Base-by-base conservation (phyloP, 1,140 invertebrate species). In the Drosophila pandora region DNA sequence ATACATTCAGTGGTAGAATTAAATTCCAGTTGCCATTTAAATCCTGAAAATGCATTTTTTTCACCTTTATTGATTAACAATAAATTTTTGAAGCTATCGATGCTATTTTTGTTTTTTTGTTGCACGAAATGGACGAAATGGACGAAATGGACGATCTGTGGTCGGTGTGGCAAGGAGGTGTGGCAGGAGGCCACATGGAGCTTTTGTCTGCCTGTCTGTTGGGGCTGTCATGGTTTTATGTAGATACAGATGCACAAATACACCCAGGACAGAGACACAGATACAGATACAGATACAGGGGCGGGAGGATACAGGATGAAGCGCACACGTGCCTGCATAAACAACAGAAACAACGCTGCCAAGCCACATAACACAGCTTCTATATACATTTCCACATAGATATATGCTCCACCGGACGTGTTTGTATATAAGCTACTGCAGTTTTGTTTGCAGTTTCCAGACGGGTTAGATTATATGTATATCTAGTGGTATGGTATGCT, bases 291-390 rank as follows among this genome's bases (percentile, higher is more conserved):
- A 32, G 30, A 32, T 10, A 8, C 25, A 39, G 59, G 75, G 34
- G 56, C 59, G 53, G 39, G 62, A 28, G 6, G 45, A 41, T 45
- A 63, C 59, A 58, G 55, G 39, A 55, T 5, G 71, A 69, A 76
- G 73, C 67, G 81, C 74, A 82, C 82, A 87, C 82, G 82, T 87
- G 82, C 70, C 81, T 81, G 81, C 76, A 87, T 82, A 76, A 65
- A 71, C 71, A 75, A 87, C 71, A 75, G n/a, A n/a, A n/a, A 70
- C 55, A 53, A 53, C 61, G n/a, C n/a, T n/a, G n/a, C n/a, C n/a
- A 59, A 39, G 54, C 41, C 67, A 82, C 61, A 82, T 76, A 82
- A 59, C 79, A 41, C 60, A 41, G 60, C 63, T 48, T 25, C 58
- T 70, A 57, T 48, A 13, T 17, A 55, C 34, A 45, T 45, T 49